Base-by-base conservation (phyloP, 2,797 vertebrate species). In the Potorous gilbertii region DNA sequence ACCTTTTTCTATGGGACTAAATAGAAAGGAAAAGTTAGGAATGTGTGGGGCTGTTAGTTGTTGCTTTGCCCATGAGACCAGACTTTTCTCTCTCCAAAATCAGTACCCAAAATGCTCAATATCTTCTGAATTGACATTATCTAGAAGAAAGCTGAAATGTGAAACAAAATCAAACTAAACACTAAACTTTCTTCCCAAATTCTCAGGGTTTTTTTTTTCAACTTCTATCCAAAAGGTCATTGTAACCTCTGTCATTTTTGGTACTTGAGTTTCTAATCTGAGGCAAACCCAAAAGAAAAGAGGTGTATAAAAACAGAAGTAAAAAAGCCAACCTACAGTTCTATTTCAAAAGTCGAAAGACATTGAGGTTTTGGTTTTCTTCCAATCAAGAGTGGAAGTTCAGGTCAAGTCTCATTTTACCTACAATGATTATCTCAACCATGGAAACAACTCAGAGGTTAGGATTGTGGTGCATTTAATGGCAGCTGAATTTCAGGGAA, bases 331-430 rank as follows among this genome's bases (percentile, higher is more conserved):
- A 91, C 46, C 40, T 92, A 90, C 95, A 92, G n/a, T 92, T 95
- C 91, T 95, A 90, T 91, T 74, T 95, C 93, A 96, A 94, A 95
- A 87, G 59, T 96, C 94, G 29, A 90, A 89, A 93, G 94, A 97
- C 94, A 56, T 89, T 96, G 95, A 96, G 97, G 96, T 92, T 97
- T 98, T 96, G 94, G 81, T 55, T 96, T 94, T 3, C 56, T 50
- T 96, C 94, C 95, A 94, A 91, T 29, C 89, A 94, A 95, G 90
- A 91, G 96, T 96, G 93, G 97, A 94, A 91, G 74, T 94, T 91
- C 93, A 92, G 95, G 96, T 97, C 92, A 97, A 95, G 95, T 97
- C 97, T 96, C 96, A 97, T 96, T 97, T 97, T 97, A 92, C 93
- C 91, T 93, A 95, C 96, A 96, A 97, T 94, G 57, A 97, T 56